These are phyloP conservation scores for Axea sp. DNA, from an alignment of 2,888 invertebrate genomes.

Conservation along the genomic window DNA sequence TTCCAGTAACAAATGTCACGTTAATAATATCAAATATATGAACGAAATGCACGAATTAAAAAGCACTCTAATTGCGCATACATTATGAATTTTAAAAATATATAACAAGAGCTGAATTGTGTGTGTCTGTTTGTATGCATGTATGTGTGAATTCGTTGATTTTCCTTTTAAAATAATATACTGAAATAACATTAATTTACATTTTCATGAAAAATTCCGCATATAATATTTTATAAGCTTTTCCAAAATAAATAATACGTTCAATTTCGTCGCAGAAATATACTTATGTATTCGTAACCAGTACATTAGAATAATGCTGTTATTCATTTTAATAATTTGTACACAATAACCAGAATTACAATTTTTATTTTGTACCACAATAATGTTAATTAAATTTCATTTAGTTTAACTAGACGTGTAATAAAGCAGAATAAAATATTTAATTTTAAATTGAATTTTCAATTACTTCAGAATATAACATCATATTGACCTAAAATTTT, in stretches of 20 bases:
- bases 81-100: conserved; percentile 44
- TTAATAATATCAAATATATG: conserved; percentile 38
- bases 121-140: no score
- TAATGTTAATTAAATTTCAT: no score
- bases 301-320: conserved; percentile 4
- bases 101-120: conserved; percentile 19
- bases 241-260: conserved; percentile 26
- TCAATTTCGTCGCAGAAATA: conserved; percentile 9
- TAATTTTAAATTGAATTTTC: no score
- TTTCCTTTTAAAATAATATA: conserved; percentile 43
- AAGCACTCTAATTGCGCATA: conserved; percentile 46
- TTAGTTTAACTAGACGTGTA: no score
- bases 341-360: no score
- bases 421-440: no score
- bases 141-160: conserved; percentile 30
- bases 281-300: conserved; percentile 8
- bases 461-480: no score
- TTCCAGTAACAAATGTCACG: conserved; percentile 25
- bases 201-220: conserved; percentile 35
- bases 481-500: no score
- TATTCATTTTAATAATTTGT: conserved; percentile 2
- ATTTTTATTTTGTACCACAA: no score
- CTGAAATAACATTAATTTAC: conserved; percentile 40
- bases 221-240: conserved; percentile 26
- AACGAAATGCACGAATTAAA: conserved; percentile 45